Evolutionary conservation across 2,797 vertebrate genomes (phyloP).

Genomic region (Psittacula echo): DNA sequence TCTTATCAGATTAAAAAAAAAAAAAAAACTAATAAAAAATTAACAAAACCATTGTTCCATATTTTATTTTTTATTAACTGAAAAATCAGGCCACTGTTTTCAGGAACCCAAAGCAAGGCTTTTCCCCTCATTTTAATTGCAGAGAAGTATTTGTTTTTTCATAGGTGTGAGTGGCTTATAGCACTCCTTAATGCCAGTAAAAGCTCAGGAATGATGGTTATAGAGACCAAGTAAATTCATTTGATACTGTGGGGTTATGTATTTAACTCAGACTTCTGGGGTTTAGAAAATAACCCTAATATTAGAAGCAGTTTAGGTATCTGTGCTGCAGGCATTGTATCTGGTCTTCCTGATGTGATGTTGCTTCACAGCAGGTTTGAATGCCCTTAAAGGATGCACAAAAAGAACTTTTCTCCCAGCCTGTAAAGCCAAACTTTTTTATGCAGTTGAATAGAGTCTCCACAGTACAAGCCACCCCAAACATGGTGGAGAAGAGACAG

Average conservation of each 20-base stretch:
- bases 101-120: neutral
- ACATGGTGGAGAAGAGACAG: neutral
- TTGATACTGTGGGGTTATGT: neutral
- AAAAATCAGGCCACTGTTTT: neutral
- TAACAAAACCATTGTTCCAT: neutral
- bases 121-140: neutral
- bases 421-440: neutral
- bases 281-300: neutral
- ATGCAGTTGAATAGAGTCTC: neutral
- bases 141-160: neutral
- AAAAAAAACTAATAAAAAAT: neutral
- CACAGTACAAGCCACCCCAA: neutral
- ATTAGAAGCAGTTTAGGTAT: neutral
- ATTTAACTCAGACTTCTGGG: neutral
- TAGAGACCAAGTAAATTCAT: neutral
- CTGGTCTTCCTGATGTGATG: neutral
- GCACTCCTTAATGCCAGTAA: neutral
- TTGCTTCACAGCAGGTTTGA: neutral
- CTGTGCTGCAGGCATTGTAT: neutral
- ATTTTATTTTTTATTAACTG: neutral
- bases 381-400: neutral
- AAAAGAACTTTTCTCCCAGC: neutral
- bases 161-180: neutral
- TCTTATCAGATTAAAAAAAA: neutral
- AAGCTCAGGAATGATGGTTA: neutral